phyloP scores from a whole-genome alignment of 2,113 vertebrate species.

The Rhipidura dahli region DNA sequence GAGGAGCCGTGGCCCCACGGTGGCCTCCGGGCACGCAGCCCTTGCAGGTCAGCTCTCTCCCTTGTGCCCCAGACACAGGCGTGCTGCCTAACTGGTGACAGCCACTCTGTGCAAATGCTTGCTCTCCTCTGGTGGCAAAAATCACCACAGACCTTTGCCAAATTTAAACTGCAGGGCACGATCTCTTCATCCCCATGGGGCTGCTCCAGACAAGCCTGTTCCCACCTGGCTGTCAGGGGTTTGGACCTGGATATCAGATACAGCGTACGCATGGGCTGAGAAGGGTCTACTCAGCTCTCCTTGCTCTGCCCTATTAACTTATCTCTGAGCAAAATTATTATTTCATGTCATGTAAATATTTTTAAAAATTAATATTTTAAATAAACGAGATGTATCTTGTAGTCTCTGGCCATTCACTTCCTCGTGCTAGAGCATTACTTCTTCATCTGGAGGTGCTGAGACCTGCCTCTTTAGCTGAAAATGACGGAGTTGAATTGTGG shows the following conservation, averaged over 20 bases:
- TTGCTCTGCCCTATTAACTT: not conserved
- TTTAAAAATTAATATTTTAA: not conserved
- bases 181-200: not conserved
- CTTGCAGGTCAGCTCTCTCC: fast-evolving
- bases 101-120: not conserved
- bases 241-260: not conserved
- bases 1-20: fast-evolving
- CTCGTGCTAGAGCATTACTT: not conserved
- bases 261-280: not conserved
- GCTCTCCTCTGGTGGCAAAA: not conserved
- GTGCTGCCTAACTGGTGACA: fast-evolving
- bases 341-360: not conserved
- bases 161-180: not conserved
- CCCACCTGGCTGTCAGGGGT: fast-evolving
- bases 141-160: fast-evolving
- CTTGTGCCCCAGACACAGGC: fast-evolving
- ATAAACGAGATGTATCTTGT: not conserved
- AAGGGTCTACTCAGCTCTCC: not conserved
- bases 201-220: not conserved
- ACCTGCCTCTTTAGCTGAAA: not conserved
- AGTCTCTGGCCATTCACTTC: not conserved
- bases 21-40: fast-evolving
- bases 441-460: not conserved
- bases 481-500: not conserved
- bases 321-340: not conserved